phyloP scores from a whole-genome alignment of 2,797 vertebrate genomes.

The Spinibarbus caldwelli region DNA sequence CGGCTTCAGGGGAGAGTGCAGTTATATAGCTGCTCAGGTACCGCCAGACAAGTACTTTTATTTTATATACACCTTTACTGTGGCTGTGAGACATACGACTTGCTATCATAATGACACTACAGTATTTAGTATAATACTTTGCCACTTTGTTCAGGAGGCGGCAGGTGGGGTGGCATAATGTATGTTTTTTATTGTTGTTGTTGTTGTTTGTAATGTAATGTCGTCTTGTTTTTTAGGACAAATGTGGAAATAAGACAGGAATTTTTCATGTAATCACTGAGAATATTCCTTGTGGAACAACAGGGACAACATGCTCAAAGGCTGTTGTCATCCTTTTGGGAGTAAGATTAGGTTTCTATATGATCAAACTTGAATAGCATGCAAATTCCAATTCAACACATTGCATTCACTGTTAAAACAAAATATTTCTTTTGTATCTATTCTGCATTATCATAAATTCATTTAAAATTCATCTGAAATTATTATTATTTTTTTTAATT shows the following conservation, averaged over 20 bases:
- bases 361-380: neutral
- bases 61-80: neutral
- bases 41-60: neutral
- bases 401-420: neutral
- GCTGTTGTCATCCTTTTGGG: conserved; percentile 86
- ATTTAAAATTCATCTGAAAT: too few relatives aligned
- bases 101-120: conserved; percentile 17
- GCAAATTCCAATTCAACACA: neutral
- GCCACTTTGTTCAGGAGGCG: neutral
- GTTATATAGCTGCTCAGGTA: conserved; percentile 90
- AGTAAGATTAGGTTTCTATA: conserved; percentile 72
- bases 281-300: conserved; percentile 90
- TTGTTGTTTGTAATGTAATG: neutral
- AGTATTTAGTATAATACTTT: neutral
- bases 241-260: conserved; percentile 78
- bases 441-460: too few relatives aligned
- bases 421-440: neutral
- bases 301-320: conserved; percentile 92
- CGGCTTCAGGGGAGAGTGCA: conserved; percentile 87
- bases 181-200: neutral
- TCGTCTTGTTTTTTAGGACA: conserved; percentile 75
- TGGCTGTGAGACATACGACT: neutral
- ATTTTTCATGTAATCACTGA: conserved; percentile 88
- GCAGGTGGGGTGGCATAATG: neutral
- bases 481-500: neutral